These are phyloP conservation scores for Haemorhous mexicanus DNA, from an alignment of 2,113 vertebrate genomes.

Conservation along the genomic window DNA sequence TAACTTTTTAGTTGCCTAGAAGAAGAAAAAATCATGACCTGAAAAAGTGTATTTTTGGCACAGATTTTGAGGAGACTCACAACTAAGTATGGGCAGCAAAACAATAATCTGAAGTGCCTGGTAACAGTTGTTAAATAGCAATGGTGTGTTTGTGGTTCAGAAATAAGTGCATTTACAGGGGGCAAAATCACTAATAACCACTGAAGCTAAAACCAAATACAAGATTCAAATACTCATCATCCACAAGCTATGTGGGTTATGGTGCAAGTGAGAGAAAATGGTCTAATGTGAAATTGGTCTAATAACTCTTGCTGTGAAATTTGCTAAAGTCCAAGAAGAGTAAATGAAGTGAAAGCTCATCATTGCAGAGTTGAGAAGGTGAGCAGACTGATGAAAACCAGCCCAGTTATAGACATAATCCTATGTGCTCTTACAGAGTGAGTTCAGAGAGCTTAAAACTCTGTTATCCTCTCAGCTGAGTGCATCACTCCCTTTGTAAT, in stretches of 20 bases:
- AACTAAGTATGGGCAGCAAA: not conserved
- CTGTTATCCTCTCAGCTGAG: not conserved
- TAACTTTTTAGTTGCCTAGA: not conserved
- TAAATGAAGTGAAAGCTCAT: not conserved
- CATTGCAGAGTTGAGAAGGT: not conserved
- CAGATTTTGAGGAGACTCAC: not conserved
- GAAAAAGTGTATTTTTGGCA: not conserved
- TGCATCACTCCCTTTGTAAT: not conserved
- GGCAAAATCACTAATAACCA: not conserved
- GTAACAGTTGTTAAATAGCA: not conserved
- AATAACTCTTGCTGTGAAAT: not conserved
- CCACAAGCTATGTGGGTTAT: accelerated
- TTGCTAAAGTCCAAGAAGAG: not conserved
- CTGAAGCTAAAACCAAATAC: not conserved
- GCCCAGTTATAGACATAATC: not conserved
- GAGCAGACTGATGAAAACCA: not conserved
- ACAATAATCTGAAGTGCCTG: not conserved
- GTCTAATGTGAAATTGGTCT: not conserved
- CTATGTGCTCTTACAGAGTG: not conserved
- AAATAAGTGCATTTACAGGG: not conserved
- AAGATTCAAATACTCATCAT: accelerated
- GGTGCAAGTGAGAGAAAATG: not conserved
- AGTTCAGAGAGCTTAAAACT: not conserved
- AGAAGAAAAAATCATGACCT: not conserved
- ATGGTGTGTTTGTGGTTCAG: not conserved